Base-by-base conservation (phyloP, 2,797 vertebrate species). In the Knipowitschia caucasica region DNA sequence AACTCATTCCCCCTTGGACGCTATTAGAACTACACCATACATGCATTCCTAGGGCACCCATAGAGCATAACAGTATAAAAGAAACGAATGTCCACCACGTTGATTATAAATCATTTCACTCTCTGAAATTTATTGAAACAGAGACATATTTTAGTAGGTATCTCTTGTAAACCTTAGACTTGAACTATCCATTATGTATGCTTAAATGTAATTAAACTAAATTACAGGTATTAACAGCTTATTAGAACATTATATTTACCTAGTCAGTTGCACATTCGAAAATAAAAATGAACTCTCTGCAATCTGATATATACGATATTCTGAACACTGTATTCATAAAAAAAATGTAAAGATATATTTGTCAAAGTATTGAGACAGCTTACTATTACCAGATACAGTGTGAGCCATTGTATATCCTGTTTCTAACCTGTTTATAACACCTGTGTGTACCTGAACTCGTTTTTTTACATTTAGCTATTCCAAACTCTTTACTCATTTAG, bases 261-360 rank as follows among this genome's bases (percentile, higher is more conserved):
- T 38, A 15, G 36, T 38, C 36, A 38, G 36, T n/a, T 38, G 36
- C 36, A 38, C 15, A 38, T 15, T 38, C n/a, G 36, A 38, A 38
- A 38, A 38, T 15, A 15, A 38, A 38, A 38, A 15, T 15, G 9
- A 15, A 20, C 17, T 15, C 18, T 38, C 17, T 15, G 36, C 36
- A n/a, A 38, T n/a, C 36, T 38, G 36, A 38, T 38, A 38, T 7
- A 38, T 38, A 15, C 36, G n/a, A 38, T 38, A 15, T 38, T 38
- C 36, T 38, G 36, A 15, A 15, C 36, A 38, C 14, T 3, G 9
- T 15, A 38, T 3, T 38, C 36, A 38, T 38, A n/a, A 38, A 38
- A 4, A 15, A 38, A 5, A 38, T 15, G 15, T 38, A 10, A 15
- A 38, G 7, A 38, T 38, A 38, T 38, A 15, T 38, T 38, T 38